Base-by-base conservation (phyloP, 2,113 vertebrate genomes). In the Pristiophorus japonicus region DNA sequence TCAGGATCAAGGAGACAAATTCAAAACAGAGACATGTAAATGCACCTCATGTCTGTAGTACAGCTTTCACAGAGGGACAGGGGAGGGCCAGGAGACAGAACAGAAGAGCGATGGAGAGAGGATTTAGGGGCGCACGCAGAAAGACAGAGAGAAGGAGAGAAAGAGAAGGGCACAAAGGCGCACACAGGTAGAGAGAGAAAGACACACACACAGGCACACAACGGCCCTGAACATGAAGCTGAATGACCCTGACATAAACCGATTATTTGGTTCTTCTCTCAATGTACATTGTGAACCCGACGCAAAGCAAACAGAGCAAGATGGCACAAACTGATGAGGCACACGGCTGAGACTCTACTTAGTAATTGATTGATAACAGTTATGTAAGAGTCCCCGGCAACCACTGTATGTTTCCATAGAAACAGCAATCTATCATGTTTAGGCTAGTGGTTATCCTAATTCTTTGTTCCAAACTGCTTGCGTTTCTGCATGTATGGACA, bases 371-470 rank as follows among this genome's bases (percentile, higher is more conserved):
- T 67, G 93, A 94, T 70, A 70, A 94, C 66, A 94, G 42, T 94
- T 94, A 94, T 94, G 93, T 70, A 94, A 94, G 65, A 67, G 93
- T 94, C 42, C 66, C 65, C 42, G 34, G 93, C 93, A 94, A 70
- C 63, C 65, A 94, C 24, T 6, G 42, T 94, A 94, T 47, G 93
- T 94, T 94, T 94, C 93, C 93, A 94, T 88, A 88, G 95, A 85
- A 95, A 81, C 75, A 62, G 95, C 70, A 88, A 38, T 73, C 95
- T 73, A 81, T 88, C 73, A 85, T 67, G 73, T 16, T 95, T 81
- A 85, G 16, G 75, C 38, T 81, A 47, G 65, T 12, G 59, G 73
- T 84, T 59, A 85, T 85, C 38, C 75, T 55, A 20, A 59, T 85
- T 88, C 95, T 63, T 84, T 22, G 62, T 47, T 55, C 59, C 59